Base-by-base conservation (phyloP, 2,113 vertebrate species). In the Eolophus roseicapilla region DNA sequence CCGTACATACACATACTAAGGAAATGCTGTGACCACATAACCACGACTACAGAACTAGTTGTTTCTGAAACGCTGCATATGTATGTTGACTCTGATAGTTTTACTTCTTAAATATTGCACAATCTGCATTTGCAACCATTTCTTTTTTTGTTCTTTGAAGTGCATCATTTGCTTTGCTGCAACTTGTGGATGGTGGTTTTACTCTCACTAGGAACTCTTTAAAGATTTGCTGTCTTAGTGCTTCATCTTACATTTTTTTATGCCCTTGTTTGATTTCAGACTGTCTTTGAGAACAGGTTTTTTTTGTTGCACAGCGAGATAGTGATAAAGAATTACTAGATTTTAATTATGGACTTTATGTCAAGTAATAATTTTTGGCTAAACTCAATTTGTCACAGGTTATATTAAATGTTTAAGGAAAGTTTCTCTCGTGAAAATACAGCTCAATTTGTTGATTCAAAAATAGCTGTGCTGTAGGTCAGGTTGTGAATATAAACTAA, bases 341-440 rank as follows among this genome's bases (percentile, higher is more conserved):
- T 82, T 94, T 95, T 94, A 96, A 96, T 95, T 95, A 92, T 3
- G 17, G 75, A 91, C 64, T 89, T 95, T 44, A 16, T 95, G 87
- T 95, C 89, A 85, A 94, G 91, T 94, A 79, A 49, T 95, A 93
- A 91, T 87, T 96, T 89, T 93, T 60, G 67, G 84, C 81, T 91
- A 84, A 79, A 52, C 84, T 79, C 90, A 91, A 93, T 96, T 96
- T 96, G 86, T 96, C 88, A 16, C 64, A 67, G 62, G 47, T 79
- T 94, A 35, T 53, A 84, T 95, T 86, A 95, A 95, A 84, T 1
- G 2, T 93, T 94, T 91, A 86, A 91, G 83, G 90, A 69, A 88
- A 68, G 83, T 91, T 93, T 93, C 77, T 80, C 81, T 92, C 86
- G 41, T 86, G 93, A 93, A 94, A 76, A 81, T 82, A 23, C 67